phyloP scores from a whole-genome alignment of 2,113 vertebrate genomes.

The Zosterops borbonicus region DNA sequence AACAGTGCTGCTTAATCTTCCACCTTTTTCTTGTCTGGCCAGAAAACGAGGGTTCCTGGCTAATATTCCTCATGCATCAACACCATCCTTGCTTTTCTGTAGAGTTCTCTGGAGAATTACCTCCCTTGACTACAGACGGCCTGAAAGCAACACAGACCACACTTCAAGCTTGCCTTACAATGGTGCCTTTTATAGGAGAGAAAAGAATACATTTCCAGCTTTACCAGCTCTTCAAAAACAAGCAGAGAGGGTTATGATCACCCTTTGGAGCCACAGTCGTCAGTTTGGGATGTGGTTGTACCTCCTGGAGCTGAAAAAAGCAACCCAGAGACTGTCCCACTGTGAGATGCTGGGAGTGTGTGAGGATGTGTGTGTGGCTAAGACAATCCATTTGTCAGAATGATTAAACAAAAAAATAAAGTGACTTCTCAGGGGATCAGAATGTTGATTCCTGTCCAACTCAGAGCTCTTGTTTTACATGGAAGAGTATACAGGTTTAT shows the following conservation, averaged over 20 bases:
- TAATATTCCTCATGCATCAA: background rate
- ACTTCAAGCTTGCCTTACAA: background rate
- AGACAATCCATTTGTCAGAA: background rate
- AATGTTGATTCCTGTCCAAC: background rate
- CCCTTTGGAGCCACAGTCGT: fast-evolving
- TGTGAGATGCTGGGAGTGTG: background rate
- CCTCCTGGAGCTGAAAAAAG: background rate
- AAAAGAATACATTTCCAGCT: background rate
- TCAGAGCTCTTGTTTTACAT: background rate
- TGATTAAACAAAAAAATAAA: background rate
- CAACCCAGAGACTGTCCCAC: background rate
- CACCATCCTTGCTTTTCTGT: background rate
- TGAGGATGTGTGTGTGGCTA: background rate
- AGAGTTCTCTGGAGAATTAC: background rate
- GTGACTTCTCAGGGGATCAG: background rate
- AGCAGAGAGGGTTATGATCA: background rate
- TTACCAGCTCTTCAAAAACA: background rate
- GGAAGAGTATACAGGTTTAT: background rate
- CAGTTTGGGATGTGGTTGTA: background rate
- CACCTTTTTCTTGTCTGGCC: background rate
- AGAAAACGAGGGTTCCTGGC: background rate
- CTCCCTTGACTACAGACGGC: background rate
- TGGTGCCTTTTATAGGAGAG: background rate
- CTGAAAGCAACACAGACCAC: background rate
- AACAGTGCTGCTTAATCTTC: background rate